Evolutionary conservation across 1,140 invertebrate species (phyloP).

Genomic region (Pseudomyrmex cubaensis): DNA sequence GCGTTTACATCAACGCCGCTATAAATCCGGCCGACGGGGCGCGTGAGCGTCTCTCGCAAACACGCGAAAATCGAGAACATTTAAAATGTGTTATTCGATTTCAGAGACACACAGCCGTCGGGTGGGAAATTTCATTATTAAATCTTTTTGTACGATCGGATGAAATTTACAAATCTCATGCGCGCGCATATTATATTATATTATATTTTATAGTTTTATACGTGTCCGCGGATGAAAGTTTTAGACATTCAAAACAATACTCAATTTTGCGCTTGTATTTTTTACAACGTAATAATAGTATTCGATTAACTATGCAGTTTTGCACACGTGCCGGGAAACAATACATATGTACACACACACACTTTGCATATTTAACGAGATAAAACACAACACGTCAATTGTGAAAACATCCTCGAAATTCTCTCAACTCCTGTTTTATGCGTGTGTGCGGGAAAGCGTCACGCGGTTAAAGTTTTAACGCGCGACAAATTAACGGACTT

Average conservation of each 20-base stretch:
- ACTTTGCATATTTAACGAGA: no score
- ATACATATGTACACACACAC: no score
- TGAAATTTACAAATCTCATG: neutral
- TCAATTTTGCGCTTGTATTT: no score
- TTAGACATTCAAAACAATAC: no score
- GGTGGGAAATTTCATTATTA: conserved; percentile 47
- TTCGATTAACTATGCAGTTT: no score
- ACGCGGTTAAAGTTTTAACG: neutral
- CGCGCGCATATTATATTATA: no score
- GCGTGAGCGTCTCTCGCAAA: conserved; percentile 30
- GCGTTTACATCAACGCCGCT: conserved; percentile 69
- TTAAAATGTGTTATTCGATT: conserved; percentile 56
- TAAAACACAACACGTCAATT: no score
- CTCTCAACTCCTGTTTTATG: neutral
- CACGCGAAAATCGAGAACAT: conserved; percentile 45
- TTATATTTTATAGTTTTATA: no score
- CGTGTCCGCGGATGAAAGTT: no score
- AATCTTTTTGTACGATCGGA: neutral
- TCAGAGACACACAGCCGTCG: neutral
- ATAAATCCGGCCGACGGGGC: conserved; percentile 60
- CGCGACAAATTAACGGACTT: conserved; percentile 5
- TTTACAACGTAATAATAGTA: no score
- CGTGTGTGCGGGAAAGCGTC: neutral
- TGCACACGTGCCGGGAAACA: no score
- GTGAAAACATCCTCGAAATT: neutral